Conservation (phyloP, 1,140 invertebrate genomes). For the Aphis gossypii region DNA sequence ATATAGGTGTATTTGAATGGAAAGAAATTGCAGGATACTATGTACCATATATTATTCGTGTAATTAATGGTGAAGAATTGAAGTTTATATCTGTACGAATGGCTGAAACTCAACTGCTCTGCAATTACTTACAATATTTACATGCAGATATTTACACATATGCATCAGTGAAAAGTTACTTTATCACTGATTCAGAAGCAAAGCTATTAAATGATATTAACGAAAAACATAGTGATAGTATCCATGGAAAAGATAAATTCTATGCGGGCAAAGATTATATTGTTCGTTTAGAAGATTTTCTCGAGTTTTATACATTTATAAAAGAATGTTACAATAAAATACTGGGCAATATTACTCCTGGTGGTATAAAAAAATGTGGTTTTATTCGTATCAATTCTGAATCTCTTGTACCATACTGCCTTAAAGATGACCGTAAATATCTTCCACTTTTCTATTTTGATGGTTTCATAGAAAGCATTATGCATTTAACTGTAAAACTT, state of each 20-base stretch:
- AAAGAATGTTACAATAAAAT: conserved; percentile 87
- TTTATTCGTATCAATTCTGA: conserved; percentile 94
- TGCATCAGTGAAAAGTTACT: conserved; percentile 90
- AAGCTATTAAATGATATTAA: conserved; percentile 93
- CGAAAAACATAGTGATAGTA: conserved; percentile 86
- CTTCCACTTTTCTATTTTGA: conserved; percentile 95
- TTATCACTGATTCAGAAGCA: conserved; percentile 89
- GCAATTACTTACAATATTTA: conserved; percentile 82
- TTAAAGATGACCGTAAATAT: conserved; percentile 82
- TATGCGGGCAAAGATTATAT: conserved; percentile 84
- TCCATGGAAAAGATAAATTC: conserved; percentile 89
- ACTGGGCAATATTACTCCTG: conserved; percentile 69
- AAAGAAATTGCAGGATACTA: conserved; percentile 78
- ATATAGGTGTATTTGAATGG: conserved; percentile 85
- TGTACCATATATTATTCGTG: conserved; percentile 85
- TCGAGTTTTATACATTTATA: conserved; percentile 89
- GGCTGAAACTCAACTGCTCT: conserved; percentile 84
- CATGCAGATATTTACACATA: conserved; percentile 85
- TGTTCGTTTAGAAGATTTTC: conserved; percentile 83
- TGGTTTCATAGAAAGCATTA: conserved; percentile 88
- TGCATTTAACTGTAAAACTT: conserved; percentile 81
- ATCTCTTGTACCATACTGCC: conserved; percentile 91
- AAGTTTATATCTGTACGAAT: conserved; percentile 91
- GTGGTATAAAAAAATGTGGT: conserved; percentile 81
- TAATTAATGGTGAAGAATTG: conserved; percentile 70